Conservation (phyloP, 2,797 vertebrate genomes). For the Percopsis omiscomaycus region DNA sequence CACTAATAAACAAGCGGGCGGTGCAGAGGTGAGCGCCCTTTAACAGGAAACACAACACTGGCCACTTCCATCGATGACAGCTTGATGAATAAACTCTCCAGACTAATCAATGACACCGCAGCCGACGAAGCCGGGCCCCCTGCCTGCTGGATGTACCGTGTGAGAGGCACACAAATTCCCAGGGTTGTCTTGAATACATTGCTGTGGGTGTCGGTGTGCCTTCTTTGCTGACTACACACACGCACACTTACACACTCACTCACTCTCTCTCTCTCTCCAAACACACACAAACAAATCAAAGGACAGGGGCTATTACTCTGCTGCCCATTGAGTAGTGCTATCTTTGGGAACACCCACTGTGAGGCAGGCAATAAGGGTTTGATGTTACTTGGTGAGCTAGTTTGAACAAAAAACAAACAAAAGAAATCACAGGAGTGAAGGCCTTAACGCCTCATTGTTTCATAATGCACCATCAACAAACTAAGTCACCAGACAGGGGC, state of each 20-base stretch:
- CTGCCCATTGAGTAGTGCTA: background rate
- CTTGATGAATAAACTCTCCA: constrained; percentile 66
- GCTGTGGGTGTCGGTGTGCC: constrained; percentile 20
- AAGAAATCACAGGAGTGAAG: constrained; percentile 19
- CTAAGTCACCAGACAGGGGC: constrained; percentile 25
- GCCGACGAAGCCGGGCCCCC: constrained; percentile 32
- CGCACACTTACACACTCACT: background rate
- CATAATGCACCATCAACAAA: constrained; percentile 14
- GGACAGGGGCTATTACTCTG: constrained; percentile 7
- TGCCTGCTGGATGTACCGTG: constrained; percentile 22
- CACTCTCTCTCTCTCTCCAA: background rate
- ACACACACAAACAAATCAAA: constrained; percentile 7
- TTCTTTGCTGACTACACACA: constrained; percentile 28
- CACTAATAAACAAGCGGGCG: constrained; percentile 48
- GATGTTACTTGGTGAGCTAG: constrained; percentile 15
- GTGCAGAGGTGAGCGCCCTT: constrained; percentile 38
- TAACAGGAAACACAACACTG: constrained; percentile 55
- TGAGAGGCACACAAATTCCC: constrained; percentile 23
- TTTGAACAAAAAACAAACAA: constrained; percentile 15
- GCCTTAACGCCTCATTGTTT: constrained; percentile 36
- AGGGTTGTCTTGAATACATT: constrained; percentile 29
- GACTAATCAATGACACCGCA: constrained; percentile 52
- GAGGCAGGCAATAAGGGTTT: constrained; percentile 14
- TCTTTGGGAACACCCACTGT: constrained; percentile 1
- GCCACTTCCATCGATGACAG: constrained; percentile 55